Percentiles rank a stretch among this genome's conserved stretches.
phyloP scores from a whole-genome alignment of 2,888 invertebrate species.

The Trichogramma dendrolimi region DNA sequence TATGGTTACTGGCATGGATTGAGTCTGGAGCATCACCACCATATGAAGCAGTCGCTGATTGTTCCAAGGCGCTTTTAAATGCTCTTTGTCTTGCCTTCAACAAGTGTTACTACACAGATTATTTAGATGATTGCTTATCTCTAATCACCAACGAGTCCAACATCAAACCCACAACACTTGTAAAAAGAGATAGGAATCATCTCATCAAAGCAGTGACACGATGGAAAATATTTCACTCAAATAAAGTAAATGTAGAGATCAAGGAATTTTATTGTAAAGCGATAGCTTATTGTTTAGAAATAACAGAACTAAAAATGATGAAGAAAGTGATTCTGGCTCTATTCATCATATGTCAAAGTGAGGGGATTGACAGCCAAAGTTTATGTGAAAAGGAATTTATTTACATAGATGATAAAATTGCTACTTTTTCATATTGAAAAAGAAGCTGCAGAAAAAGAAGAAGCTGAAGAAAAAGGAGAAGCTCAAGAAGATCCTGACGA shows the following conservation, averaged over 20 bases:
- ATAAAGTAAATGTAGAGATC: neutral
- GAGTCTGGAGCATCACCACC: constrained; percentile 7
- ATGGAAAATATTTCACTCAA: neutral
- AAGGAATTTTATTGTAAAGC: constrained; percentile 14
- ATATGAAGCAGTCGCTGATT: constrained; percentile 19
- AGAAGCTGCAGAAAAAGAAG: neutral
- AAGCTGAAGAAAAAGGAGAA: no score
- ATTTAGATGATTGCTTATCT: constrained; percentile 7
- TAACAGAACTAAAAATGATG: neutral
- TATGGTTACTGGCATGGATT: constrained; percentile 9
- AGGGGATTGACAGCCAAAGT: neutral
- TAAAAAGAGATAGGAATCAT: constrained; percentile 17
- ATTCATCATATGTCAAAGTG: neutral
- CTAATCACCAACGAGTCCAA: neutral
- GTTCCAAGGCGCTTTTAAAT: constrained; percentile 18
- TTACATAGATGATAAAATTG: neutral
- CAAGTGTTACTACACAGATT: constrained; percentile 7
- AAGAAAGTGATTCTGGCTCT: neutral
- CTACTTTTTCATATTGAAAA: neutral
- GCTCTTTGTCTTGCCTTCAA: constrained; percentile 17
- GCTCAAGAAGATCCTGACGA: neutral
- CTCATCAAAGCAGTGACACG: constrained; percentile 9
- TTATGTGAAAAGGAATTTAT: neutral
- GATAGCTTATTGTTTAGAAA: constrained; percentile 9
- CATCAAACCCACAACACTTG: neutral